Conservation (phyloP, 2,113 vertebrate species). For the Falco punctatus region DNA sequence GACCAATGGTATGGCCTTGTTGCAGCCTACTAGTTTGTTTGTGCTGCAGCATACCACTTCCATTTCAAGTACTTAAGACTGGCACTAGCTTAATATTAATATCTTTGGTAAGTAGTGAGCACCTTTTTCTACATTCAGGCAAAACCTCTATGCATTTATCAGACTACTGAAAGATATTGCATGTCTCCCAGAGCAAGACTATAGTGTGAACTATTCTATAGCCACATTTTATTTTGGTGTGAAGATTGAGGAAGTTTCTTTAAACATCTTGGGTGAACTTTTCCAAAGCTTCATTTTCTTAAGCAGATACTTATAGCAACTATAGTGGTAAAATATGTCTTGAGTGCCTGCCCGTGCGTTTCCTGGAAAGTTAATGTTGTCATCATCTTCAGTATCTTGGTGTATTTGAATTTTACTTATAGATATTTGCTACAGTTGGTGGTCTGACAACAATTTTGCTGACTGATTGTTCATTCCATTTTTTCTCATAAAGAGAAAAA, state of each 20-base stretch:
- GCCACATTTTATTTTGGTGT: background rate
- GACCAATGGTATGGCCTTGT: no score
- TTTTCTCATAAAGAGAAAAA: conserved; percentile 3
- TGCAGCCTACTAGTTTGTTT: no score
- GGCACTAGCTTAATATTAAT: background rate
- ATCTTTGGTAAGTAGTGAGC: background rate
- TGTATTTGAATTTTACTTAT: background rate
- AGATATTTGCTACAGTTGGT: background rate
- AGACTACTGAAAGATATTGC: background rate
- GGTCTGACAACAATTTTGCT: background rate
- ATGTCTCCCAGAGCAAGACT: background rate
- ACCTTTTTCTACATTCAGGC: background rate
- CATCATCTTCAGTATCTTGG: background rate
- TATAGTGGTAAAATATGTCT: background rate
- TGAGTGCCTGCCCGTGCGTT: background rate
- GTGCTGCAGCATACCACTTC: background rate
- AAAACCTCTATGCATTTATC: background rate
- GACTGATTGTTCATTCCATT: background rate
- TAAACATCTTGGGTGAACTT: background rate
- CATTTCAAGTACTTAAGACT: background rate
- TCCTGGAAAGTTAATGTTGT: background rate
- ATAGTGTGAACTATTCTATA: background rate
- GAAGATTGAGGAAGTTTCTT: background rate
- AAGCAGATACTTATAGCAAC: background rate
- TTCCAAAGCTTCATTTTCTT: background rate